Conservation (phyloP, 2,888 invertebrate genomes). For the Pinctada fucata region DNA sequence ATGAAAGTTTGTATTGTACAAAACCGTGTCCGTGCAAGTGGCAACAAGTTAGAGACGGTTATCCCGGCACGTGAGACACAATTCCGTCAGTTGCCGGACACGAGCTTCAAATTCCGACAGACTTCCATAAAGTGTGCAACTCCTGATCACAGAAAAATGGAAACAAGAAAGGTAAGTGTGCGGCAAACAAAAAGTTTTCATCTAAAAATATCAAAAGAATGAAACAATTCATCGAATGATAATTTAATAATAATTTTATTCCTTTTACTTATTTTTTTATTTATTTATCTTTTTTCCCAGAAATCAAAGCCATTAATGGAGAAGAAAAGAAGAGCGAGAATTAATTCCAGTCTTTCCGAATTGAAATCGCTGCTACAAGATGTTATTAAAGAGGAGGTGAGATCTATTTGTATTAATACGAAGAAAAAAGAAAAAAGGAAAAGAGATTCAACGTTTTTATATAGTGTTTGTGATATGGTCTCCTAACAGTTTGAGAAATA, state of each 20-base stretch:
- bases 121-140: background rate
- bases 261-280: background rate
- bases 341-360: background rate
- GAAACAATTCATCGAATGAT: no score
- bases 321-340: background rate
- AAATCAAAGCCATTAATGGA: background rate
- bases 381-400: background rate
- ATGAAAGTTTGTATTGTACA: background rate
- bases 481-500: no score
- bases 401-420: no score
- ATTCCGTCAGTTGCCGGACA: constrained; percentile 1
- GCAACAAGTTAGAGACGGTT: background rate
- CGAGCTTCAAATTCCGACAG: background rate
- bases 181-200: no score
- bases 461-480: no score
- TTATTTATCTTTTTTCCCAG: background rate
- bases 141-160: background rate
- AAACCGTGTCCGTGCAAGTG: background rate
- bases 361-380: background rate
- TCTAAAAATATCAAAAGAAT: no score
- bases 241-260: no score
- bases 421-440: no score
- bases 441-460: no score
- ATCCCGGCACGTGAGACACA: background rate
- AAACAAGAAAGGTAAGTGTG: background rate